Percentiles rank a stretch among this genome's conserved stretches.
Evolutionary conservation across 2,888 invertebrate genomes (phyloP).

Genomic region (Apodemia mormo): DNA sequence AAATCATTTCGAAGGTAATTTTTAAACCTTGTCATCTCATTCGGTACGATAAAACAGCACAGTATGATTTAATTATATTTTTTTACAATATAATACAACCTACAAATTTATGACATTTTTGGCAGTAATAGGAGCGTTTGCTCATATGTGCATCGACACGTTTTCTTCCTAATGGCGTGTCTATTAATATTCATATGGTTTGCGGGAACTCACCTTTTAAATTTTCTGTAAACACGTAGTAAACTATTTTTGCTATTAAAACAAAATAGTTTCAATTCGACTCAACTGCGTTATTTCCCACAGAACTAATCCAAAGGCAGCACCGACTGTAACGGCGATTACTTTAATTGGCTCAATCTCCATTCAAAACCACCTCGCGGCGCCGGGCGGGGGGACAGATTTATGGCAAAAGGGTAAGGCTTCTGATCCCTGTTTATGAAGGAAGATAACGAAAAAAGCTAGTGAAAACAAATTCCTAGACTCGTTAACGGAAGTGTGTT

Average conservation of each 20-base stretch:
- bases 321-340: slow-evolving; percentile 86
- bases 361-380: slow-evolving; percentile 82
- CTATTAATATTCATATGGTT: no score
- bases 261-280: slow-evolving; percentile 33
- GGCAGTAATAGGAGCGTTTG: no score
- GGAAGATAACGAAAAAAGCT: slow-evolving; percentile 74
- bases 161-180: no score
- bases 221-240: not conserved
- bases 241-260: not conserved
- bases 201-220: no score
- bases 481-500: slow-evolving; percentile 10
- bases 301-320: slow-evolving; percentile 85
- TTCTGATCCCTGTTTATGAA: slow-evolving; percentile 80
- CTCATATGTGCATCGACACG: no score
- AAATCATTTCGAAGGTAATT: no score
- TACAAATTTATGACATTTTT: no score
- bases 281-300: slow-evolving; percentile 53
- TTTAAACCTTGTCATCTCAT: no score
- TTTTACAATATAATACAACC: no score
- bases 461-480: slow-evolving; percentile 33
- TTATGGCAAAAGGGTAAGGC: slow-evolving; percentile 79
- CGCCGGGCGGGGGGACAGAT: slow-evolving; percentile 56
- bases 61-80: no score
- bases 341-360: slow-evolving; percentile 87
- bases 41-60: no score